phyloP scores from a whole-genome alignment of 1,140 invertebrate species.

The Drosophila murphyi region DNA sequence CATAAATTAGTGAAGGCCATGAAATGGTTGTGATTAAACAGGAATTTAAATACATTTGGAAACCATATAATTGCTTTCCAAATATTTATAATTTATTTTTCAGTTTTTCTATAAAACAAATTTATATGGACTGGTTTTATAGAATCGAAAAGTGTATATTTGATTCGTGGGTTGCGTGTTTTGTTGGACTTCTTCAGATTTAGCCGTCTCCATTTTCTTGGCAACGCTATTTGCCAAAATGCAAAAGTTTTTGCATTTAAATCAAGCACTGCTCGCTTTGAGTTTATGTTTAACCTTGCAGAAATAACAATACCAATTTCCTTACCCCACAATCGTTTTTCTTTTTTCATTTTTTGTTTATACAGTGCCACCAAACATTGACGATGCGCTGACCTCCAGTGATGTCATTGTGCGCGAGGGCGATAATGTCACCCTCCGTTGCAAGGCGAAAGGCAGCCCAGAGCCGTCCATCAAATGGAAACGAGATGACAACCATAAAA shows the following conservation, averaged over 20 bases:
- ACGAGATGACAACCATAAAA: conserved; percentile 93
- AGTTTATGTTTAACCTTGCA: conserved; percentile 55
- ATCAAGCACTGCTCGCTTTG: conserved; percentile 43
- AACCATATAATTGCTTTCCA: too few relatives aligned
- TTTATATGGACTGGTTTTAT: neutral
- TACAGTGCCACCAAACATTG: conserved; percentile 95
- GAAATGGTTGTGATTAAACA: too few relatives aligned
- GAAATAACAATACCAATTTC: conserved; percentile 41
- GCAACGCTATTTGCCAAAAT: conserved; percentile 48
- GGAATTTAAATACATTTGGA: too few relatives aligned
- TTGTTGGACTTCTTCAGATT: conserved; percentile 2
- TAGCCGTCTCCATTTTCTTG: conserved; percentile 42
- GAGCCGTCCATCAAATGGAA: conserved; percentile 95
- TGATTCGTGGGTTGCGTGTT: neutral
- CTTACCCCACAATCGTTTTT: neutral
- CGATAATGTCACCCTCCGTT: conserved; percentile 93
- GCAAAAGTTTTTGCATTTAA: conserved; percentile 66
- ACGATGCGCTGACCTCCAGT: conserved; percentile 94
- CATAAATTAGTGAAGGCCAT: too few relatives aligned
- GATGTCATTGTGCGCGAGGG: conserved; percentile 96
- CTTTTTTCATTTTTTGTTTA: conserved; percentile 56
- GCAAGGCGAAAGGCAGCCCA: conserved; percentile 95
- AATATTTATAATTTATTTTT: too few relatives aligned
- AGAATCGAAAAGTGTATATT: conserved; percentile 19
- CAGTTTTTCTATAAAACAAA: neutral